phyloP scores from a whole-genome alignment of 1,140 invertebrate genomes.

The Drosophila yakuba region DNA sequence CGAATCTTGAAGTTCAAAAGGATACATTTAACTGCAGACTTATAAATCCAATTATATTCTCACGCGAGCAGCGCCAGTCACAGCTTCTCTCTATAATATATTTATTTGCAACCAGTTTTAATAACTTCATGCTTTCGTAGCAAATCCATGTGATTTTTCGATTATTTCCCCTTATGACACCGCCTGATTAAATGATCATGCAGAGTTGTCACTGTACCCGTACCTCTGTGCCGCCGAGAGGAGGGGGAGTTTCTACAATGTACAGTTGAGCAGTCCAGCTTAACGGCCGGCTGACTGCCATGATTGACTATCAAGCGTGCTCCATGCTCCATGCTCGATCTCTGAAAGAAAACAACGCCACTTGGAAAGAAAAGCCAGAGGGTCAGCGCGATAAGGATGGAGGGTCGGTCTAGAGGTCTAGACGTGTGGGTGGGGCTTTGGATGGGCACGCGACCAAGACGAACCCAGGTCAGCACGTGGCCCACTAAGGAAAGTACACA shows the following conservation, averaged over 20 bases:
- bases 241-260: slow-evolving; percentile 26
- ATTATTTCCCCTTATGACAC: slow-evolving; percentile 3
- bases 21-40: background rate
- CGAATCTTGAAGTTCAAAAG: no score
- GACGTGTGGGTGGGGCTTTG: slow-evolving; percentile 11
- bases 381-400: background rate
- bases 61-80: background rate
- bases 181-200: slow-evolving; percentile 13
- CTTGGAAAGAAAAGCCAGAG: no score
- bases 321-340: slow-evolving; percentile 5
- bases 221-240: background rate
- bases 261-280: slow-evolving; percentile 63
- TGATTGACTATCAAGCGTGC: slow-evolving; percentile 56
- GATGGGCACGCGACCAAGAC: slow-evolving; percentile 47
- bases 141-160: slow-evolving; percentile 10
- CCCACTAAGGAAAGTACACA: background rate
- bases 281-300: slow-evolving; percentile 70
- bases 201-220: slow-evolving; percentile 14
- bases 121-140: slow-evolving; percentile 65
- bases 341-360: slow-evolving; percentile 8
- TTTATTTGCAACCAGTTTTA: slow-evolving; percentile 53
- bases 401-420: background rate
- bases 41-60: background rate
- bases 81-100: background rate
- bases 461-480: slow-evolving; percentile 42